Conservation (phyloP, 1,140 invertebrate genomes). For the Drosophila murphyi region DNA sequence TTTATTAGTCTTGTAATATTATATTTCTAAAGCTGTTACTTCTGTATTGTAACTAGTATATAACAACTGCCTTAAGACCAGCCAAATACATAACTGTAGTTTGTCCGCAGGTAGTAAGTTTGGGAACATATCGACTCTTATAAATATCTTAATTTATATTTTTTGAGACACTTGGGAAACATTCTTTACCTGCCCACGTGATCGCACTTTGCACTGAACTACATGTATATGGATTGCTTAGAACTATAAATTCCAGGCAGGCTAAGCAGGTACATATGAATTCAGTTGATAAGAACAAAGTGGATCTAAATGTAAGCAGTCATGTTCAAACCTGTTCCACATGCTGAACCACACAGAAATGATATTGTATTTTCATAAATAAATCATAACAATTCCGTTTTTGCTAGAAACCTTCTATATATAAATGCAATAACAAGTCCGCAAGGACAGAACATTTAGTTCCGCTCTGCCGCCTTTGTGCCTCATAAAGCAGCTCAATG, state of each 20-base stretch:
- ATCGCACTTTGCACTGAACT: not conserved
- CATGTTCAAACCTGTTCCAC: constrained; percentile 22
- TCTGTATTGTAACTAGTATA: too few relatives aligned
- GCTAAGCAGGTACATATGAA: constrained; percentile 10
- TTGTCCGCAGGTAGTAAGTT: too few relatives aligned
- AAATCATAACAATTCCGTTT: not conserved
- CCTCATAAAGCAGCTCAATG: constrained; percentile 37
- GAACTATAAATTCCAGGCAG: not conserved
- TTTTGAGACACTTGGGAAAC: not conserved
- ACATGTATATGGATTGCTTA: not conserved
- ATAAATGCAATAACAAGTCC: constrained; percentile 4
- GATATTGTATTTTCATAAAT: not conserved
- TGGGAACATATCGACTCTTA: too few relatives aligned
- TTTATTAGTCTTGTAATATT: too few relatives aligned
- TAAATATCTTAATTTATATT: too few relatives aligned
- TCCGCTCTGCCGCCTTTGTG: constrained; percentile 55
- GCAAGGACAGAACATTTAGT: constrained; percentile 31
- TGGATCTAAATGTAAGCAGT: not conserved
- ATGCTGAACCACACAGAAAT: not conserved
- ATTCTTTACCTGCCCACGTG: not conserved
- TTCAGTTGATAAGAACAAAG: not conserved
- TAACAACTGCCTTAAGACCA: too few relatives aligned
- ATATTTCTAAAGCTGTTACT: too few relatives aligned
- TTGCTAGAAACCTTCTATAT: not conserved
- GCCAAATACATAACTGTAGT: too few relatives aligned